A percentile compares a stretch with the other conserved stretches of the same genome.
These are phyloP conservation scores for Falco novaeseelandiae DNA, from an alignment of 2,797 vertebrate species.

Conservation along the genomic window DNA sequence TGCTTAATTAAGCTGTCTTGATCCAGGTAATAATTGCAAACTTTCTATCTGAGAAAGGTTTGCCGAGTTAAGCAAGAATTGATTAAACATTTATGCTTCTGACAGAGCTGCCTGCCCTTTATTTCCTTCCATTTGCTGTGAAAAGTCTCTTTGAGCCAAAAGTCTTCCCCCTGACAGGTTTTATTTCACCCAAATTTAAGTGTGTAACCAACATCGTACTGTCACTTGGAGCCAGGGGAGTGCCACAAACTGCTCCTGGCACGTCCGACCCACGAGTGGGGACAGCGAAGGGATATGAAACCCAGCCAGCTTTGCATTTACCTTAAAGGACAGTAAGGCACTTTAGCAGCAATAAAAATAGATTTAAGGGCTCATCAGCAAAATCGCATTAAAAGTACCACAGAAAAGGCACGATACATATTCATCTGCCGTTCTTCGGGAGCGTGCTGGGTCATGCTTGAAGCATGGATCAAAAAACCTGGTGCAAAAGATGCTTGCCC, in stretches of 20 bases:
- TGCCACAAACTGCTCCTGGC: not conserved
- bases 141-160: not conserved
- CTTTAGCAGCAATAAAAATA: slow-evolving; percentile 41
- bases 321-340: not conserved
- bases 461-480: not conserved
- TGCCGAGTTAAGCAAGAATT: not conserved
- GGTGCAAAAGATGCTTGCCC: not conserved
- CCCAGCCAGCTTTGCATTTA: not conserved
- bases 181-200: not conserved
- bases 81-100: not conserved
- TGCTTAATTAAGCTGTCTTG: slow-evolving; percentile 65
- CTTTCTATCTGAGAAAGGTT: not conserved
- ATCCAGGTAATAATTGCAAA: slow-evolving; percentile 68
- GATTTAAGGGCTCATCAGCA: slow-evolving; percentile 41
- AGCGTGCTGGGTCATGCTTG: not conserved
- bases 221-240: not conserved
- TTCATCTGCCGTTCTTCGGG: not conserved
- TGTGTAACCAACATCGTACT: accelerated
- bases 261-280: accelerated
- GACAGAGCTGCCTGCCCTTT: not conserved
- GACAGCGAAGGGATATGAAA: not conserved
- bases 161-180: not conserved
- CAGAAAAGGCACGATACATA: not conserved
- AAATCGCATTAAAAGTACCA: not conserved
- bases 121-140: not conserved